Conservation (phyloP, 2,888 invertebrate genomes). For the Melanophora roralis region DNA sequence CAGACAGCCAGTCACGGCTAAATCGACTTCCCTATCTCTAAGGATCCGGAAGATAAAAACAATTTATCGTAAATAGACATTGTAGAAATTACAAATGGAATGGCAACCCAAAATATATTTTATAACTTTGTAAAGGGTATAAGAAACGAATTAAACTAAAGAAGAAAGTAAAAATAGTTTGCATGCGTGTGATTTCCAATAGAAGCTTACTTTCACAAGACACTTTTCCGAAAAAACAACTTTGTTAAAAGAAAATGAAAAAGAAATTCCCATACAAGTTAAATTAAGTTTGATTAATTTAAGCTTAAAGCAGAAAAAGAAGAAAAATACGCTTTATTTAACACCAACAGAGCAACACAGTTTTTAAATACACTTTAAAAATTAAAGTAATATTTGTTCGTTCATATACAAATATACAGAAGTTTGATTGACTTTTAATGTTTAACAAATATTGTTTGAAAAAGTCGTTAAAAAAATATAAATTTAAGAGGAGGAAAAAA, state of each 20-base stretch:
- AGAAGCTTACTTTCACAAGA: slow-evolving; percentile 5
- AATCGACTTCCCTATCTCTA: too few relatives aligned
- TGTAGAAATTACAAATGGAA: too few relatives aligned
- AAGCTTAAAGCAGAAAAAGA: neutral
- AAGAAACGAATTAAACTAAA: neutral
- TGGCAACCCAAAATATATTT: too few relatives aligned
- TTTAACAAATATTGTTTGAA: too few relatives aligned
- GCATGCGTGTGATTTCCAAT: neutral
- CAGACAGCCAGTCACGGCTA: too few relatives aligned
- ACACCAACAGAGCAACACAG: neutral
- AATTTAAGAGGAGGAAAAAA: neutral
- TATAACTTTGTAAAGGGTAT: too few relatives aligned
- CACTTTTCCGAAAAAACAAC: neutral
- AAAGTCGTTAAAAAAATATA: neutral
- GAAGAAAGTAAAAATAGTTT: neutral
- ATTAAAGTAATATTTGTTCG: too few relatives aligned
- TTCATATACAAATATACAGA: too few relatives aligned
- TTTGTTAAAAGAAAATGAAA: neutral
- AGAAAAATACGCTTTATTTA: neutral
- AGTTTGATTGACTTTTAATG: too few relatives aligned
- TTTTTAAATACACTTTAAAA: too few relatives aligned
- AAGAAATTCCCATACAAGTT: neutral
- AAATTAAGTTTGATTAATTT: neutral
- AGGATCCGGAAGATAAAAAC: too few relatives aligned
- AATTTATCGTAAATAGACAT: too few relatives aligned